phyloP scores from a whole-genome alignment of 2,888 invertebrate species.

The Campoplex nolae region DNA sequence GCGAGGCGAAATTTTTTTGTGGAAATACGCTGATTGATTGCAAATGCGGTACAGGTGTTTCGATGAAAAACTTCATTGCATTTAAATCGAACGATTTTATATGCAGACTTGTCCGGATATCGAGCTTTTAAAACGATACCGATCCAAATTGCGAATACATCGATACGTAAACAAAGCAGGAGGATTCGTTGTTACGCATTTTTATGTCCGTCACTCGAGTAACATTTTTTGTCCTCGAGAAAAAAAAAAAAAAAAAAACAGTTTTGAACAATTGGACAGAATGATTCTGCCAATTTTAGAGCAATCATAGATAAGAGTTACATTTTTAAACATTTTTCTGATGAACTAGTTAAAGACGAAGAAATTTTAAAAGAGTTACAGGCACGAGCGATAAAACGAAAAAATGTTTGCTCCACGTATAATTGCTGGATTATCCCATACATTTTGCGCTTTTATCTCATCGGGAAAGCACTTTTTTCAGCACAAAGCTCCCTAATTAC shows the following conservation, averaged over 20 bases:
- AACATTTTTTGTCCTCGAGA: not conserved
- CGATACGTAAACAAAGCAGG: not conserved
- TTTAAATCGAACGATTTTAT: not conserved
- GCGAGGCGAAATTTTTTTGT: not conserved
- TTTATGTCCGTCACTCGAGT: not conserved
- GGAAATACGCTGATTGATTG: not conserved
- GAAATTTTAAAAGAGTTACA: not conserved
- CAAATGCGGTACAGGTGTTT: not conserved
- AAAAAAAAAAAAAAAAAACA: not conserved
- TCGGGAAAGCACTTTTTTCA: conserved; percentile 33
- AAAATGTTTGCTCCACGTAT: conserved; percentile 9
- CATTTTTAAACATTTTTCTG: not conserved
- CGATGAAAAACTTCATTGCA: not conserved
- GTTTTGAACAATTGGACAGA: not conserved
- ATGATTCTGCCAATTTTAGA: not conserved
- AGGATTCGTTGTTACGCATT: not conserved
- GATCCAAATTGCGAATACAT: not conserved
- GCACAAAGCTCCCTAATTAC: conserved; percentile 42
- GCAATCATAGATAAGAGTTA: not conserved
- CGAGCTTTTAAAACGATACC: not conserved
- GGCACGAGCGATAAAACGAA: not conserved
- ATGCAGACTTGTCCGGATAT: not conserved
- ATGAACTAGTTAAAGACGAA: not conserved
- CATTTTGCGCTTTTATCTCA: conserved; percentile 56
- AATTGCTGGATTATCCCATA: conserved; percentile 42